Percentiles rank a stretch among this genome's conserved stretches.
These are phyloP conservation scores for Aramus guarauna DNA, from an alignment of 2,113 vertebrate genomes.

Conservation along the genomic window DNA sequence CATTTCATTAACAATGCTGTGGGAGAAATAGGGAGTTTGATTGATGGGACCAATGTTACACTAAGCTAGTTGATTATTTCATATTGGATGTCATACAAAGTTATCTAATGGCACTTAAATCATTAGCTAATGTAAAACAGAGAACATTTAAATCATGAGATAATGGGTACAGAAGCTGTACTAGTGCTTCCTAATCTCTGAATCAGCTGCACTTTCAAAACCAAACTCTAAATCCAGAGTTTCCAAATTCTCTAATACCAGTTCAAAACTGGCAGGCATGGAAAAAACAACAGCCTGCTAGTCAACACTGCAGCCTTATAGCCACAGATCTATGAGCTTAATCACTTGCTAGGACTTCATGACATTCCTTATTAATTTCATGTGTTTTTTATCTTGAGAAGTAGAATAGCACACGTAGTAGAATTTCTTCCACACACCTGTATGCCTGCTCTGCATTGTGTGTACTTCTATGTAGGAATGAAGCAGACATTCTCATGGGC, in stretches of 20 bases:
- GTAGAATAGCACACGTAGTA: background rate
- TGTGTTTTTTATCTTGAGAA: background rate
- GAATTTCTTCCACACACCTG: slow-evolving; percentile 1
- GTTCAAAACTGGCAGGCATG: background rate
- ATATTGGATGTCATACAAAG: slow-evolving; percentile 52
- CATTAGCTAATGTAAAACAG: slow-evolving; percentile 49
- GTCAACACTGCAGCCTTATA: background rate
- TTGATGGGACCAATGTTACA: slow-evolving; percentile 24
- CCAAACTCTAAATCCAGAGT: background rate
- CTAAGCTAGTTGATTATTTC: slow-evolving; percentile 59
- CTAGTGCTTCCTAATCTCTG: background rate
- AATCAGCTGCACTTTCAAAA: slow-evolving; percentile 25
- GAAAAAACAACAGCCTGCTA: background rate
- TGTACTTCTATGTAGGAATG: background rate
- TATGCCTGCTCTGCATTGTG: background rate
- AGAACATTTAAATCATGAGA: slow-evolving; percentile 41
- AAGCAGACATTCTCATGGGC: background rate
- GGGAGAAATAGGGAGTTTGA: slow-evolving; percentile 33
- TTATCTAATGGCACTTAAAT: slow-evolving; percentile 56
- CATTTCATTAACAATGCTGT: slow-evolving; percentile 33
- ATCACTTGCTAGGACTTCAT: background rate
- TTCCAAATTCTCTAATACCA: background rate
- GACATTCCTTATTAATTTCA: background rate
- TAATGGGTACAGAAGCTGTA: background rate
- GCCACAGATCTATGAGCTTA: background rate